phyloP scores from a whole-genome alignment of 2,797 vertebrate genomes.

The Clarias platycephalus region DNA sequence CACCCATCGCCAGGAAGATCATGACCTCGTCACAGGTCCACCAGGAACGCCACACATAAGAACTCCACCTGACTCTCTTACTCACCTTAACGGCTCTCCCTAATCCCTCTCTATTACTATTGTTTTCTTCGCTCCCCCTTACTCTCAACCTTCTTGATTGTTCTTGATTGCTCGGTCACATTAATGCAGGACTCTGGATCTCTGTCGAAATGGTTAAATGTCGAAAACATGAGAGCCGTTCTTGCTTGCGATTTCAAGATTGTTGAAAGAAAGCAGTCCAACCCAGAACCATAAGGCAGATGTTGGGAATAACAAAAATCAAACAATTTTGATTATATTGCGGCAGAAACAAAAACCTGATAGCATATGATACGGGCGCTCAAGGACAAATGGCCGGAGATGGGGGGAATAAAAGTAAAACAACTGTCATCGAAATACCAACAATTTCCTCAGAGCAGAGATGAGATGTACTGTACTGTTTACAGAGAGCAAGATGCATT shows the following conservation, averaged over 20 bases:
- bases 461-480: slow-evolving; percentile 9
- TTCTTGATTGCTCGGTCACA: not conserved
- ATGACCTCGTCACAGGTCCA: too few species aligned
- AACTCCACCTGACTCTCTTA: too few species aligned
- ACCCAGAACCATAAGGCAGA: slow-evolving; percentile 13
- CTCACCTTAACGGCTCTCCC: too few species aligned
- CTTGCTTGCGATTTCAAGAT: not conserved
- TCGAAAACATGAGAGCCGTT: not conserved
- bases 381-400: slow-evolving; percentile 23
- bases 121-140: too few species aligned
- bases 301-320: slow-evolving; percentile 18
- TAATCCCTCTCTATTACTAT: too few species aligned
- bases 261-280: not conserved
- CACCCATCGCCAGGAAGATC: too few species aligned
- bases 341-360: slow-evolving; percentile 24
- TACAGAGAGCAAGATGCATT: slow-evolving; percentile 4
- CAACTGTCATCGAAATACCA: slow-evolving; percentile 27
- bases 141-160: too few species aligned
- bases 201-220: not conserved
- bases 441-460: not conserved
- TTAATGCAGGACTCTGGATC: not conserved
- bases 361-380: not conserved
- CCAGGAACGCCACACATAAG: too few species aligned
- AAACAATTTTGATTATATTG: slow-evolving; percentile 30
- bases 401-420: slow-evolving; percentile 20